A percentile compares a stretch with the other conserved stretches of the same genome.
These are phyloP conservation scores for Rhinopomastus cyanomelas DNA, from an alignment of 2,113 vertebrate genomes.

Conservation along the genomic window DNA sequence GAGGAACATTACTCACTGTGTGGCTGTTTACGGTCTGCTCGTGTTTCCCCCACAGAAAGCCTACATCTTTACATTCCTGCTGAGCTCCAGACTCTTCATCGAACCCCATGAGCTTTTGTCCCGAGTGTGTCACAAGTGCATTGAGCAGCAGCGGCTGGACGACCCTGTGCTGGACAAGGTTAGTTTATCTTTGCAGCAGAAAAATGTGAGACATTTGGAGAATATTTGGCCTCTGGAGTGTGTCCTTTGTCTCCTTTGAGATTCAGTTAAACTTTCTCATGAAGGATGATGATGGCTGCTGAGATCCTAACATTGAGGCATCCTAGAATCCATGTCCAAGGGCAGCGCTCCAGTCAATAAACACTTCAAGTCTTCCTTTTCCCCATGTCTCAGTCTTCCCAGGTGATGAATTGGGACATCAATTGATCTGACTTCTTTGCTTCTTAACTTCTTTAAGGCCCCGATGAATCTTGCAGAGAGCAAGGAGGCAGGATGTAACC, in stretches of 20 bases:
- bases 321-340: background rate
- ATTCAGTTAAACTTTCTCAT: background rate
- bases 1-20: background rate
- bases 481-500: background rate
- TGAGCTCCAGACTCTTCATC: conserved; percentile 92
- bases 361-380: conserved; percentile 23
- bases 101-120: conserved; percentile 87
- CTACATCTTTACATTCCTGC: conserved; percentile 92
- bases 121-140: conserved; percentile 87
- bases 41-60: conserved; percentile 79
- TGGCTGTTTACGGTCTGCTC: background rate
- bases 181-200: conserved; percentile 37
- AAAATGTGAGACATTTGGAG: background rate
- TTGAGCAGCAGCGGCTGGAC: conserved; percentile 89
- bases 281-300: background rate
- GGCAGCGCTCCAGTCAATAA: background rate
- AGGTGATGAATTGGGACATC: background rate
- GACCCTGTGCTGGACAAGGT: conserved; percentile 88
- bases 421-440: background rate
- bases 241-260: background rate
- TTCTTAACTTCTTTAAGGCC: conserved; percentile 43
- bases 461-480: background rate
- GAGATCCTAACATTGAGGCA: background rate
- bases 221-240: background rate
- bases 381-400: conserved; percentile 26